Percentiles rank a stretch among this genome's conserved stretches.
Evolutionary conservation across 2,113 vertebrate species (phyloP).

Genomic region (Pomatostomus ruficeps): DNA sequence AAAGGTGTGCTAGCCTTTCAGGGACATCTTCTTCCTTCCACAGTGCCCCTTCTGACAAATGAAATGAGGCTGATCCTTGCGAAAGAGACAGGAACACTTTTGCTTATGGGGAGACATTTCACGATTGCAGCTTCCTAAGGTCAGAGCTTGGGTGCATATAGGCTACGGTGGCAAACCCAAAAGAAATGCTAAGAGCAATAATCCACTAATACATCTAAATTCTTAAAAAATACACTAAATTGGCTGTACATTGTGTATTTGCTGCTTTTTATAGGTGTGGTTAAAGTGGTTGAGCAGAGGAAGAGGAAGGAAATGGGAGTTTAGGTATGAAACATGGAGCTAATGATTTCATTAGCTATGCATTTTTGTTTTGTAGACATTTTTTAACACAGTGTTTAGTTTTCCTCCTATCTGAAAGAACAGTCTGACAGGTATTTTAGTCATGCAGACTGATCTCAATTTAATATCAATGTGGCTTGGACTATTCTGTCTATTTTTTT

Average conservation of each 20-base stretch:
- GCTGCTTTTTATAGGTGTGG: not conserved
- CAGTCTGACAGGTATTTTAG: not conserved
- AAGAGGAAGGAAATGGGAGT: not conserved
- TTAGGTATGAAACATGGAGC: not conserved
- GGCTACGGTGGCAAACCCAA: not conserved
- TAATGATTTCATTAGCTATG: not conserved
- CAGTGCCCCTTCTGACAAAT: not conserved
- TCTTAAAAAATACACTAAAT: not conserved
- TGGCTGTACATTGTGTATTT: not conserved
- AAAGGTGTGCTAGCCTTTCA: not conserved
- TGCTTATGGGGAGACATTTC: not conserved
- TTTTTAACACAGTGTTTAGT: not conserved
- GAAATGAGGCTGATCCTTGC: not conserved
- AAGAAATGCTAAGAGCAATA: not conserved
- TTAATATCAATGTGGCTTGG: not conserved
- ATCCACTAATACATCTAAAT: not conserved
- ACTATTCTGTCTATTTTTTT: not conserved
- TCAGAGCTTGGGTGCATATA: not conserved
- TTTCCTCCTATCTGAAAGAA: not conserved
- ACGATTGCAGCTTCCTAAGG: not conserved
- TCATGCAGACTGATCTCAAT: not conserved
- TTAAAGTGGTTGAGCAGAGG: not conserved
- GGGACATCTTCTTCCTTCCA: not conserved
- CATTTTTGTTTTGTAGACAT: not conserved
- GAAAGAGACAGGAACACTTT: not conserved